phyloP scores from a whole-genome alignment of 2,113 vertebrate genomes.

The Silurus meridionalis region DNA sequence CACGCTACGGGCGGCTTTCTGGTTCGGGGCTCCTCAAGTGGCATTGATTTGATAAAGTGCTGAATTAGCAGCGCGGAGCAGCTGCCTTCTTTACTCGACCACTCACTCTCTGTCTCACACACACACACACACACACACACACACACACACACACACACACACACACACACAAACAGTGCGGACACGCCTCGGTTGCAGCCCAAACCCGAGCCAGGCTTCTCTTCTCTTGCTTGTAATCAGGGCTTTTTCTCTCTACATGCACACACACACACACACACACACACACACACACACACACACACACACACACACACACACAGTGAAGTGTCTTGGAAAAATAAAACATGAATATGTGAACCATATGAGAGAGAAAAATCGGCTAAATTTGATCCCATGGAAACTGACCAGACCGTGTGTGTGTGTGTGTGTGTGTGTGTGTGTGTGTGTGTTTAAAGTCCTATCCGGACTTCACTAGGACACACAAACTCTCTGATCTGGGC shows the following conservation, averaged over 20 bases:
- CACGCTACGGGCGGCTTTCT: not conserved
- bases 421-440: not conserved
- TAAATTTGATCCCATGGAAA: not conserved
- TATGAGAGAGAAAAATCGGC: not conserved
- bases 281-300: conserved; percentile 2
- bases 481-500: too few species aligned
- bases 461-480: not conserved
- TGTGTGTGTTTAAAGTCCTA: not conserved
- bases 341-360: not conserved
- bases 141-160: not conserved
- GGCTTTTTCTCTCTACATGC: not conserved
- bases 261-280: not conserved
- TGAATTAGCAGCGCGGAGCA: conserved; percentile 3
- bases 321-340: not conserved
- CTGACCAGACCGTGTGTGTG: not conserved
- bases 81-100: conserved; percentile 16
- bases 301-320: not conserved
- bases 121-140: not conserved
- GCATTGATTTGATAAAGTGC: conserved; percentile 25
- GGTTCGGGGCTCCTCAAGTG: conserved; percentile 13
- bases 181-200: conserved; percentile 10
- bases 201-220: not conserved
- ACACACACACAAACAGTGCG: not conserved
- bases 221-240: conserved; percentile 7
- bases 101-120: not conserved